Base-by-base conservation (phyloP, 1,140 invertebrate genomes). In the Oryctes rhinoceros region DNA sequence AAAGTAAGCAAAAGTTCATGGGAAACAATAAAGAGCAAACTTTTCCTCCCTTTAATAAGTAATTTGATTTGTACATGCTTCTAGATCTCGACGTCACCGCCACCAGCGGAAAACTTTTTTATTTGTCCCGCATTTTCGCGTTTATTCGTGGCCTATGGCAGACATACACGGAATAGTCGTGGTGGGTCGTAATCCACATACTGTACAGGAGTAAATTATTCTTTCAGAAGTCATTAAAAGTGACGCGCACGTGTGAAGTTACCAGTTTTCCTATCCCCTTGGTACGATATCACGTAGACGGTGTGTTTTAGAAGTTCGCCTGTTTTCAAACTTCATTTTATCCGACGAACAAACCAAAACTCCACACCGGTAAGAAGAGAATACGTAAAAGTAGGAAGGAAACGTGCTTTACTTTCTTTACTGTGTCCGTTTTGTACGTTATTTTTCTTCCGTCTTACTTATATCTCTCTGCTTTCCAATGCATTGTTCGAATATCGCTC, bases 191-290 rank as follows among this genome's bases (percentile, higher is more conserved):
- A 76, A 76, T 76, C 49, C 77, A 48, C 49, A 80, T 76, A 78
- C 18, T 47, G 59, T 35, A 71, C n/a, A 47, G 39, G 53, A 80
- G 74, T 80, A 78, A 81, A 81, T 81, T 80, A 81, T 81, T 81
- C 81, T 81, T 81, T 81, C 74, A 74, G 81, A 81, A 81, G 78
- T 80, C 80, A 81, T 81, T 78, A 71, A 76, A 79, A 80, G 78
- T 81, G 82, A 81, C 82, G 76, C 77, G 82, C 82, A 83, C 80
- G 81, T 83, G 82, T 83, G 81, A 82, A 83, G 82, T 83, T 83
- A 77, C 81, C 80, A 81, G 79, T 80, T 83, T 83, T 81, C 82
- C 79, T 83, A 76, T 44, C 77, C 77, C 24, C 49, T 80, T 80
- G 81, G 65, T 71, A 76, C 78, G 82, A 83, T 83, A 83, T 82